A percentile compares a stretch with the other conserved stretches of the same genome.
Evolutionary conservation across 2,113 vertebrate species (phyloP).

Genomic region (Antidorcas marsupialis): DNA sequence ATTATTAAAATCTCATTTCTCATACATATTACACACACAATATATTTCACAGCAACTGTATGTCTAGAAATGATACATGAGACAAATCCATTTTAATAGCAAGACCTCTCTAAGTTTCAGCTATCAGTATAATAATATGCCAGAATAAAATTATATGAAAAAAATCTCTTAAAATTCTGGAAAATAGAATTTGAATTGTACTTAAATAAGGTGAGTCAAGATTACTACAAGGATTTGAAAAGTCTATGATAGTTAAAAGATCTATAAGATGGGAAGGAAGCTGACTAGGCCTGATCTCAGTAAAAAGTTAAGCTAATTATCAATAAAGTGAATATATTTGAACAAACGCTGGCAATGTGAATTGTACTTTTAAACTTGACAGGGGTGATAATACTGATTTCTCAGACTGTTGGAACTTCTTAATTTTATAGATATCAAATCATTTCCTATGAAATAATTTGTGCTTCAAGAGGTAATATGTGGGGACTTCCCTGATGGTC

Average conservation of each 20-base stretch:
- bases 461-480: not conserved
- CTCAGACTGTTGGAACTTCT: not conserved
- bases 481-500: not conserved
- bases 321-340: not conserved
- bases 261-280: not conserved
- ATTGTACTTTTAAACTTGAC: not conserved
- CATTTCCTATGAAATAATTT: not conserved
- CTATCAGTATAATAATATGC: slow-evolving; percentile 3
- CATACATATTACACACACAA: not conserved
- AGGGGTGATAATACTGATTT: not conserved
- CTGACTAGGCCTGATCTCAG: not conserved
- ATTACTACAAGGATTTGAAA: not conserved
- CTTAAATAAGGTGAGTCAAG: not conserved
- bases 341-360: not conserved
- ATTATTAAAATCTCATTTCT: not conserved
- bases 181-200: slow-evolving; percentile 7
- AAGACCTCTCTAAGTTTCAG: not conserved
- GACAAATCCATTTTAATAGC: not conserved
- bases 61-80: not conserved
- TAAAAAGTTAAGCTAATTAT: slow-evolving; percentile 27
- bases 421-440: not conserved
- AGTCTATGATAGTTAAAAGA: not conserved
- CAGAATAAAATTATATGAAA: not conserved
- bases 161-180: slow-evolving; percentile 9
- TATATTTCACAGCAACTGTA: not conserved